Conservation (phyloP, 2,888 invertebrate genomes). For the Drosophila diplacantha region DNA sequence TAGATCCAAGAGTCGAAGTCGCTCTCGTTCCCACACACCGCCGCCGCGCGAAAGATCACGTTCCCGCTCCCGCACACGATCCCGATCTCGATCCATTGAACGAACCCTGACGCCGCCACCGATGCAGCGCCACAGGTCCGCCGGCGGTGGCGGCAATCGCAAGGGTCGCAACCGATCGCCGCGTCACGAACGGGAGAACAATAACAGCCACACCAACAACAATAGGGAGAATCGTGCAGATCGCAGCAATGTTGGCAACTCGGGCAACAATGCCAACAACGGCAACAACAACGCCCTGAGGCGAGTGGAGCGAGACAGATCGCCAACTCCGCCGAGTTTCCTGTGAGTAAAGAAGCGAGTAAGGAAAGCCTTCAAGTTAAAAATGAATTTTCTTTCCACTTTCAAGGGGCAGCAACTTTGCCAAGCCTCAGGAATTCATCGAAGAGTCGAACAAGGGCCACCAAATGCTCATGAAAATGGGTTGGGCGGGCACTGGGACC, state of each 20-base stretch:
- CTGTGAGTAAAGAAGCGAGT: slow-evolving; percentile 79
- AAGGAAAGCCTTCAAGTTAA: too few relatives aligned
- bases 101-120: slow-evolving; percentile 53
- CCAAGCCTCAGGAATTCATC: slow-evolving; percentile 81
- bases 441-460: slow-evolving; percentile 97
- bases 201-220: slow-evolving; percentile 59
- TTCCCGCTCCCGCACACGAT: slow-evolving; percentile 75
- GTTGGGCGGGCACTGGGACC: slow-evolving; percentile 92
- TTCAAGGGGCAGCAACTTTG: slow-evolving; percentile 73
- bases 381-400: neutral
- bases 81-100: slow-evolving; percentile 78
- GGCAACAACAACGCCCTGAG: slow-evolving; percentile 73
- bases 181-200: slow-evolving; percentile 73
- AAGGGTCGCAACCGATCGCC: slow-evolving; percentile 77
- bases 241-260: slow-evolving; percentile 57
- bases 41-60: slow-evolving; percentile 78
- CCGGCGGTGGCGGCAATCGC: slow-evolving; percentile 64
- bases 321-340: slow-evolving; percentile 84
- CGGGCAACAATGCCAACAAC: slow-evolving; percentile 53
- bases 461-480: slow-evolving; percentile 98
- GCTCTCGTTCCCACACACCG: slow-evolving; percentile 80
- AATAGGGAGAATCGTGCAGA: slow-evolving; percentile 68
- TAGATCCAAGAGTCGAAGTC: slow-evolving; percentile 79
- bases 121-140: slow-evolving; percentile 40
- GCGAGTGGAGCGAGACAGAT: slow-evolving; percentile 78